Evolutionary conservation across 2,888 invertebrate species (phyloP).

Genomic region (Cheiracanthium punctorium): DNA sequence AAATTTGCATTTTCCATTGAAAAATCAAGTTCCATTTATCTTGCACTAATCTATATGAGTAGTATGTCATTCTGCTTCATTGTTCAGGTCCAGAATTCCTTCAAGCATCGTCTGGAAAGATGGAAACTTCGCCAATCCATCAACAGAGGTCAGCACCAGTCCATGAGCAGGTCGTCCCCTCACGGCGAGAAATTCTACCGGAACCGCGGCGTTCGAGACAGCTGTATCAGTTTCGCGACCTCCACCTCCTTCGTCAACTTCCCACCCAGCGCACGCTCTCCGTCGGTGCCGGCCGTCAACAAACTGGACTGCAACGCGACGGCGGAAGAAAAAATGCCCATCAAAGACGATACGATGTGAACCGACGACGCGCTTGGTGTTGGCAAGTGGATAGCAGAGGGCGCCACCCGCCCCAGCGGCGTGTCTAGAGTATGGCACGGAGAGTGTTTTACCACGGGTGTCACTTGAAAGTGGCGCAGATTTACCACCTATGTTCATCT

Average conservation of each 20-base stretch:
- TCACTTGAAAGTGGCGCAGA: too few relatives aligned
- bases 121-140: constrained; percentile 47
- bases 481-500: too few relatives aligned
- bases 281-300: constrained; percentile 30
- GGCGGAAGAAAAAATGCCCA: not conserved
- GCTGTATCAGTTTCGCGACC: constrained; percentile 55
- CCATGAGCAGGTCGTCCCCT: constrained; percentile 32
- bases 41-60: too few relatives aligned
- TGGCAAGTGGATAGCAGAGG: too few relatives aligned
- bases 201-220: constrained; percentile 41
- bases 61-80: not conserved
- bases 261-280: constrained; percentile 26
- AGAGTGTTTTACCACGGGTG: too few relatives aligned
- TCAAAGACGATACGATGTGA: constrained; percentile 42
- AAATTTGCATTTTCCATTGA: too few relatives aligned
- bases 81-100: constrained; percentile 49
- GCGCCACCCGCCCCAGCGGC: too few relatives aligned
- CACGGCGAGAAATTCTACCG: constrained; percentile 50
- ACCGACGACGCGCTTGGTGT: too few relatives aligned
- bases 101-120: constrained; percentile 38
- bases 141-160: constrained; percentile 49
- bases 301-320: constrained; percentile 21
- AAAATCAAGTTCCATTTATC: too few relatives aligned
- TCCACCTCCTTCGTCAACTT: constrained; percentile 55
- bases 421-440: too few relatives aligned